These are phyloP conservation scores for Clitarchus hookeri DNA, from an alignment of 2,888 invertebrate genomes.

Conservation along the genomic window DNA sequence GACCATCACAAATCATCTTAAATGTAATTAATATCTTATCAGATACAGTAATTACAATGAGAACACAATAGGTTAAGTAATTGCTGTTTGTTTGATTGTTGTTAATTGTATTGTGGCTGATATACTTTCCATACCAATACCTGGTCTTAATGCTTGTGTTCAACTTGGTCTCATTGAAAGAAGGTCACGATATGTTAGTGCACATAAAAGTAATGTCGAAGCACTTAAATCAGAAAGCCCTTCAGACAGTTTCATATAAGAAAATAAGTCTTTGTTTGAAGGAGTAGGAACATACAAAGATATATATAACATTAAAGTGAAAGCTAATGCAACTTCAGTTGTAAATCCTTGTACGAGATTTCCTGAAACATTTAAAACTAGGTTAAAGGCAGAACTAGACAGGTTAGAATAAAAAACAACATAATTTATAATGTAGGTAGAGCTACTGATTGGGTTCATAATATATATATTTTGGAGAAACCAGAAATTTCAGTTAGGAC, in stretches of 20 bases:
- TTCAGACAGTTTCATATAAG: not conserved
- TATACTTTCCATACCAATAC: not conserved
- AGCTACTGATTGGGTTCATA: not conserved
- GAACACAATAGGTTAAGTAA: not conserved
- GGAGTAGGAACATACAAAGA: no score
- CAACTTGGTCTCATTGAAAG: no score
- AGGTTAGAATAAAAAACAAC: not conserved
- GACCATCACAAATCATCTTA: not conserved
- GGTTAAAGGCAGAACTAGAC: not conserved
- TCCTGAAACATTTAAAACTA: not conserved
- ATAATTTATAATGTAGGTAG: not conserved
- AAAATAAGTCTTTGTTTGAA: not conserved
- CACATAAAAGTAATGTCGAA: not conserved
- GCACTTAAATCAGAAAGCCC: not conserved
- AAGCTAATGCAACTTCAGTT: no score
- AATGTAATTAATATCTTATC: not conserved
- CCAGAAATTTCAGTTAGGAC: not conserved
- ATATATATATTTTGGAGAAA: not conserved
- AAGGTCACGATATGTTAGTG: no score
- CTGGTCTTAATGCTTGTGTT: no score
- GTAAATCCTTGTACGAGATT: not conserved
- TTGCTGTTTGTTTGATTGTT: not conserved
- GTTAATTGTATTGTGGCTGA: not conserved
- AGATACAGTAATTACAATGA: not conserved
- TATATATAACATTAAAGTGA: no score